These are phyloP conservation scores for Phoeniculus purpureus DNA, from an alignment of 2,797 vertebrate species.

Conservation along the genomic window DNA sequence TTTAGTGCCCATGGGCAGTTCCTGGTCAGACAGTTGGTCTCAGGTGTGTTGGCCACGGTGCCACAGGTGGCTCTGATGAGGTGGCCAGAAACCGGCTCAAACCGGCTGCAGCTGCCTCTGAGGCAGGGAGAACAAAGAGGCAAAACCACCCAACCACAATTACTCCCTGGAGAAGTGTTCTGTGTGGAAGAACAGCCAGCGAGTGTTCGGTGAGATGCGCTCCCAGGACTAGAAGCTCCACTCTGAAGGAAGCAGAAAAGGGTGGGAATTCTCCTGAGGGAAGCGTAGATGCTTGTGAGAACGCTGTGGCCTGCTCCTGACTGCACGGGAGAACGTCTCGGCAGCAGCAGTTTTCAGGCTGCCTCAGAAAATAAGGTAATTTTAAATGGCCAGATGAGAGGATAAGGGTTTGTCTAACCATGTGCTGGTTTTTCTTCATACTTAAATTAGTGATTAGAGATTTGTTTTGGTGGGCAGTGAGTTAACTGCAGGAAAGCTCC, in stretches of 20 bases:
- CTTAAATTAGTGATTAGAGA: not conserved
- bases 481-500: not conserved
- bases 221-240: not conserved
- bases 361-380: not conserved
- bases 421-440: not conserved
- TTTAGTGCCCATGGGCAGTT: no score
- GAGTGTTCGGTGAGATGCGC: fast-evolving
- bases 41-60: not conserved
- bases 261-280: fast-evolving
- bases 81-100: not conserved
- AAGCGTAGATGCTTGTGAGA: not conserved
- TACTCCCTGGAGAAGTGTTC: not conserved
- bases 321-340: no score
- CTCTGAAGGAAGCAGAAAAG: not conserved
- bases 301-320: not conserved
- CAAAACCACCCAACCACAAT: not conserved
- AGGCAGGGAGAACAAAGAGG: not conserved
- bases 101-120: not conserved
- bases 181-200: not conserved
- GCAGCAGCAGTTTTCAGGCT: not conserved
- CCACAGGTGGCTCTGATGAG: not conserved
- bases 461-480: not conserved
- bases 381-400: no score
- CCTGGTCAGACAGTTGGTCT: not conserved
- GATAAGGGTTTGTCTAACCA: not conserved